Evolutionary conservation across 2,797 vertebrate species (phyloP).

Genomic region (Meriones psammophilus): DNA sequence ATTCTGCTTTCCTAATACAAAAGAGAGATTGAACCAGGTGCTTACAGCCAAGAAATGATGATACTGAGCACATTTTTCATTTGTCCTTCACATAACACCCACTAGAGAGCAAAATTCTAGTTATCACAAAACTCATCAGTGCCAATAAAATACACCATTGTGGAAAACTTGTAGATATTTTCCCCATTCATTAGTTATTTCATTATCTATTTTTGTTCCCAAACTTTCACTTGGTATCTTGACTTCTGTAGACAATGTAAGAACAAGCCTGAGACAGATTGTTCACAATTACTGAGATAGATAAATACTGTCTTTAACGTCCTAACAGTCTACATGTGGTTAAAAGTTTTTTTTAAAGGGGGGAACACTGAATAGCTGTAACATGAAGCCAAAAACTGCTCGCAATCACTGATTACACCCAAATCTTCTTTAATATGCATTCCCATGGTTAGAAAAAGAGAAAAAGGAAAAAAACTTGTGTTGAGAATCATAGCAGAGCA

Average conservation of each 20-base stretch:
- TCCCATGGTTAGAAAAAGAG: neutral
- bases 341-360: neutral
- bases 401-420: neutral
- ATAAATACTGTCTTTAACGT: constrained; percentile 46
- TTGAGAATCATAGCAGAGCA: constrained; percentile 20
- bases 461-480: neutral
- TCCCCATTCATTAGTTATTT: constrained; percentile 19
- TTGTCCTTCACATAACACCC: constrained; percentile 64
- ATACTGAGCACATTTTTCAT: constrained; percentile 62
- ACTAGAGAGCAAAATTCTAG: neutral
- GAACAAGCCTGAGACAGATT: constrained; percentile 38
- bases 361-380: neutral
- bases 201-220: constrained; percentile 52
- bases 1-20: constrained; percentile 96
- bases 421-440: constrained; percentile 44
- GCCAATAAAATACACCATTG: constrained; percentile 68
- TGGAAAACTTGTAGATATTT: neutral
- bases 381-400: constrained; percentile 48
- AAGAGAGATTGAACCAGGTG: constrained; percentile 81
- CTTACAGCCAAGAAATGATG: constrained; percentile 63
- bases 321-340: neutral
- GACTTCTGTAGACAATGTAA: constrained; percentile 50
- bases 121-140: constrained; percentile 40
- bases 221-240: constrained; percentile 42
- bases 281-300: neutral